These are phyloP conservation scores for Coreoperca whiteheadi DNA, from an alignment of 2,113 vertebrate genomes.

Conservation along the genomic window DNA sequence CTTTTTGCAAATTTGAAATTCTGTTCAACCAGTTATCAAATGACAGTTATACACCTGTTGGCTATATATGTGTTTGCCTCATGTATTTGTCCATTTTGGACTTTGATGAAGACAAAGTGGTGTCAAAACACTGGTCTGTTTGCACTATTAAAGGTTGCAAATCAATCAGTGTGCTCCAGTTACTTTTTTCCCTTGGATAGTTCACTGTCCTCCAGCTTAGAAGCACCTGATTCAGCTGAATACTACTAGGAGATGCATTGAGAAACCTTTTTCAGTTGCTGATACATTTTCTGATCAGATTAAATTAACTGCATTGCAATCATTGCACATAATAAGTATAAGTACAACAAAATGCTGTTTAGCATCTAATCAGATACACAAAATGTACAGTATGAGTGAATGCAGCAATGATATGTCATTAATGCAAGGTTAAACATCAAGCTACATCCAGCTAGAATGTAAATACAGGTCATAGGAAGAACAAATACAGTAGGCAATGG, in stretches of 20 bases:
- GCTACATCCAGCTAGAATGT: not conserved
- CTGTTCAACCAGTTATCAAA: not conserved
- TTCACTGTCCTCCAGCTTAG: not conserved
- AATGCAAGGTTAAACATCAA: not conserved
- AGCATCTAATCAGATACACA: not conserved
- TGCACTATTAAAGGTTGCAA: not conserved
- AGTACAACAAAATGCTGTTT: not conserved
- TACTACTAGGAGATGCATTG: not conserved
- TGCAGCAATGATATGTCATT: not conserved
- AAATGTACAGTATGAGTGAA: not conserved
- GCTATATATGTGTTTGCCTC: not conserved
- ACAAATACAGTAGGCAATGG: not conserved
- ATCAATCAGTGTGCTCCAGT: not conserved
- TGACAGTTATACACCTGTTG: not conserved
- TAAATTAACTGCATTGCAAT: not conserved
- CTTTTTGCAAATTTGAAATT: not conserved
- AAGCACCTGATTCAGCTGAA: not conserved
- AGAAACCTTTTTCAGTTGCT: too few relatives aligned
- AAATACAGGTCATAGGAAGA: not conserved
- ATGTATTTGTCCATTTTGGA: not conserved
- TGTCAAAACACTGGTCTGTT: not conserved
- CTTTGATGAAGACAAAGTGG: not conserved
- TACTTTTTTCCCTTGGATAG: not conserved
- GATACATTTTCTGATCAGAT: not conserved
- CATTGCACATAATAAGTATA: not conserved